Conservation (phyloP, 2,888 invertebrate species). For the Mesochorus sp. region DNA sequence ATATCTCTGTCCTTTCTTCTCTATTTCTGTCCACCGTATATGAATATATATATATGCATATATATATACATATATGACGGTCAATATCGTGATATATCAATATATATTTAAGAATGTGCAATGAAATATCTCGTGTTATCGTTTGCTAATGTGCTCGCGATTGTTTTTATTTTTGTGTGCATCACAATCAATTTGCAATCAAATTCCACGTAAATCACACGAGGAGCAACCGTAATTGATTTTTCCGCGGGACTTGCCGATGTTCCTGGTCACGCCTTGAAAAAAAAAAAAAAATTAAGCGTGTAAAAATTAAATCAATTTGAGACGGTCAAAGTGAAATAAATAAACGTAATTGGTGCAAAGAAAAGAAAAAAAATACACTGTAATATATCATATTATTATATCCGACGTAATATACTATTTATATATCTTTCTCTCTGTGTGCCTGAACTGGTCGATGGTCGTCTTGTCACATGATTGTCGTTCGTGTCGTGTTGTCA, state of each 20-base stretch:
- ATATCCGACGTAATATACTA: conserved; percentile 59
- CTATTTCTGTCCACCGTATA: conserved; percentile 51
- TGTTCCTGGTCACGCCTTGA: conserved; percentile 18
- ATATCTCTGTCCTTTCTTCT: conserved; percentile 53
- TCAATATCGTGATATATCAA: conserved; percentile 57
- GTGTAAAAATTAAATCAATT: neutral
- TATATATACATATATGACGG: conserved; percentile 46
- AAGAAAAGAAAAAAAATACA: conserved; percentile 30
- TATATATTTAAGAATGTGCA: conserved; percentile 54
- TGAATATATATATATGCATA: no score
- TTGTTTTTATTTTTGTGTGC: conserved; percentile 13
- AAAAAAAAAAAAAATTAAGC: conserved; percentile 49
- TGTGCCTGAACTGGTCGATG: conserved; percentile 82
- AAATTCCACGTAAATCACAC: conserved; percentile 7
- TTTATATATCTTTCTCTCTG: conserved; percentile 78
- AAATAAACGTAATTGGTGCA: conserved; percentile 26
- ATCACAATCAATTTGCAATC: conserved; percentile 37
- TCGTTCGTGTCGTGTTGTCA: conserved; percentile 82
- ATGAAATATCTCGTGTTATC: conserved; percentile 35
- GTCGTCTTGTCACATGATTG: conserved; percentile 82
- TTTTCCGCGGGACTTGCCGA: neutral
- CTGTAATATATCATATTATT: conserved; percentile 60
- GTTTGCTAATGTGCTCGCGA: conserved; percentile 32
- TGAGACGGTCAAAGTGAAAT: conserved; percentile 3
- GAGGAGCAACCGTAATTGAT: neutral